Conservation (phyloP, 2,113 vertebrate genomes). For the Notarius lentiginosus region DNA sequence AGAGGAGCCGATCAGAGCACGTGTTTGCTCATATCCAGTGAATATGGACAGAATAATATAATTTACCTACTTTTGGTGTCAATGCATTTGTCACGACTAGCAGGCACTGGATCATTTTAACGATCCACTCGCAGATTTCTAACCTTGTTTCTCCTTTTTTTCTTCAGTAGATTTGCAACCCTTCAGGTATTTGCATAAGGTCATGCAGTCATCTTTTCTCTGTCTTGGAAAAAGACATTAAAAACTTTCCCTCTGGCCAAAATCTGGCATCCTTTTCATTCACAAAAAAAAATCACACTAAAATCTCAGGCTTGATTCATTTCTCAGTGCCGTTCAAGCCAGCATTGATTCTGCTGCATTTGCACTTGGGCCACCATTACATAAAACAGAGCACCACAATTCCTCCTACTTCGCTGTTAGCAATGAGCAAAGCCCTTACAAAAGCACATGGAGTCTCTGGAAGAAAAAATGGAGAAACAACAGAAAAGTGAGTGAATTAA, state of each 20-base stretch:
- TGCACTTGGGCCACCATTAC: neutral
- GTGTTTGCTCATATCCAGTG: too few species aligned
- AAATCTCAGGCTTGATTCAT: neutral
- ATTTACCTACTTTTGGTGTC: neutral
- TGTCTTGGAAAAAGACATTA: neutral
- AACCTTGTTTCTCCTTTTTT: neutral
- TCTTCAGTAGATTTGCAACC: neutral
- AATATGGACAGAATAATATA: too few species aligned
- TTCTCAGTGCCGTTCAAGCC: neutral
- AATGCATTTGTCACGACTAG: neutral
- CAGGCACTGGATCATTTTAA: neutral
- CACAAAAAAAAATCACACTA: neutral
- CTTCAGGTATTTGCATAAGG: neutral
- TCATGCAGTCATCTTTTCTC: neutral
- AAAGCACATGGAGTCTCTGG: neutral
- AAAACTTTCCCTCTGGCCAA: neutral
- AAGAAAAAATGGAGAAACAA: neutral
- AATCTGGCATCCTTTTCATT: neutral
- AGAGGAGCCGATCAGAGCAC: too few species aligned
- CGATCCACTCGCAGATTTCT: neutral
- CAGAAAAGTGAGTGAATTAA: neutral
- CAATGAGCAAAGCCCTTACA: neutral
- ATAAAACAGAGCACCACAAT: neutral
- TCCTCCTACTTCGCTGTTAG: too few species aligned
- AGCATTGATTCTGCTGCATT: neutral